Conservation (phyloP, 2,113 vertebrate species). For the Ramphastos sulfuratus region DNA sequence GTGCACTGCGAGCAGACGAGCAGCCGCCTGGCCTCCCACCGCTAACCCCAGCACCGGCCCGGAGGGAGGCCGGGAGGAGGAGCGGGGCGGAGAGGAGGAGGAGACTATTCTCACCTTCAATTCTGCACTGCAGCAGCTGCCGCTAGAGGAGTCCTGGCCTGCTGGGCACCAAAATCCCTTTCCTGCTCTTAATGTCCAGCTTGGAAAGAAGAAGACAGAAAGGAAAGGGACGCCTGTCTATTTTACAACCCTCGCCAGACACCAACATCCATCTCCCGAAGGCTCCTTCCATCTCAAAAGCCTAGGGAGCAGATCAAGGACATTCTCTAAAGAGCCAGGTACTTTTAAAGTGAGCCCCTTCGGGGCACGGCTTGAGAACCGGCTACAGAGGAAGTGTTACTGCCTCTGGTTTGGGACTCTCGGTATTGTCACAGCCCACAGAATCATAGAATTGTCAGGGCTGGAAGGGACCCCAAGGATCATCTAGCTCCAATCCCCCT, state of each 20-base stretch:
- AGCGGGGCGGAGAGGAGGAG: slow-evolving; percentile 49
- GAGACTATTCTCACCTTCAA: slow-evolving; percentile 28
- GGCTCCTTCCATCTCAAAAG: not conserved
- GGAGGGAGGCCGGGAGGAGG: slow-evolving; percentile 27
- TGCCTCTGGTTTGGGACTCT: too few relatives aligned
- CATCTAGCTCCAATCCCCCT: too few relatives aligned
- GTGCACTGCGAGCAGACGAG: not conserved
- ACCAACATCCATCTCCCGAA: not conserved
- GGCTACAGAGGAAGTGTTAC: too few relatives aligned
- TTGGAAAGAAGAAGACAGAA: not conserved
- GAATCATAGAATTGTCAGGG: too few relatives aligned
- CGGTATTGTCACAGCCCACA: too few relatives aligned
- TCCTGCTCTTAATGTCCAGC: not conserved
- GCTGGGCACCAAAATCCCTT: not conserved
- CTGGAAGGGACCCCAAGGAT: too few relatives aligned
- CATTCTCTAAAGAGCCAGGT: not conserved
- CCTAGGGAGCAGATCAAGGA: not conserved
- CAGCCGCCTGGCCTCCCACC: not conserved
- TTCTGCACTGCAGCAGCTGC: slow-evolving; percentile 65
- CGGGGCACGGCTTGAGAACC: too few relatives aligned
- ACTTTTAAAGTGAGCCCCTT: not conserved
- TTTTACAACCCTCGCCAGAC: not conserved
- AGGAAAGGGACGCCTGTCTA: not conserved
- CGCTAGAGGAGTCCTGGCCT: not conserved
- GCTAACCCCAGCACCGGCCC: not conserved